Conservation (phyloP, 2,113 vertebrate genomes). For the Pelusios castaneus region DNA sequence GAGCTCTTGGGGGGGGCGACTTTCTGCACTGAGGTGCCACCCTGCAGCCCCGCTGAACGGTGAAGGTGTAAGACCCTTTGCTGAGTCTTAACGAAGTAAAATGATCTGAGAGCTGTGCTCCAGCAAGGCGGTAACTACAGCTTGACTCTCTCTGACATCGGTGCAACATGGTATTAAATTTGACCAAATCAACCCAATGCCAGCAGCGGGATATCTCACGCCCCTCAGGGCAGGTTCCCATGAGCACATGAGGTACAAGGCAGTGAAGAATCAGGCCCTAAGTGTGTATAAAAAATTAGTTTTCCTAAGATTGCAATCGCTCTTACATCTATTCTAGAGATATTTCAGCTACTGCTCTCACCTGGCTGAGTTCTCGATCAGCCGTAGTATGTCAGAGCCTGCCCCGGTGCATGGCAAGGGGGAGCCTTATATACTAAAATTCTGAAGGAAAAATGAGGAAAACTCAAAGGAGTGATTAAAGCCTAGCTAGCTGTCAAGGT, state of each 20-base stretch:
- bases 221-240: too few species aligned
- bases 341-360: neutral
- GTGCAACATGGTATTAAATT: too few species aligned
- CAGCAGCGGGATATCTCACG: neutral
- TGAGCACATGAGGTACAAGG: too few species aligned
- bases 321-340: too few species aligned
- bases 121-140: accelerated
- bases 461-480: conserved; percentile 40
- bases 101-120: neutral
- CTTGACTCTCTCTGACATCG: accelerated
- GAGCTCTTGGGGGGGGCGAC: neutral
- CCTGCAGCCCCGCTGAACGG: neutral
- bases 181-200: neutral
- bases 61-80: neutral
- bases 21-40: accelerated
- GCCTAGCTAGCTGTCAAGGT: conserved; percentile 16
- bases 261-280: too few species aligned
- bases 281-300: too few species aligned
- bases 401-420: neutral
- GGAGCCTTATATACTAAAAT: conserved; percentile 35
- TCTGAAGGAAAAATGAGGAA: conserved; percentile 11
- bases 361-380: neutral
- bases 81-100: accelerated
- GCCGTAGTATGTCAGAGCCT: neutral
- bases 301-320: too few species aligned